Base-by-base conservation (phyloP, 2,888 invertebrate species). In the Allygus modestus region DNA sequence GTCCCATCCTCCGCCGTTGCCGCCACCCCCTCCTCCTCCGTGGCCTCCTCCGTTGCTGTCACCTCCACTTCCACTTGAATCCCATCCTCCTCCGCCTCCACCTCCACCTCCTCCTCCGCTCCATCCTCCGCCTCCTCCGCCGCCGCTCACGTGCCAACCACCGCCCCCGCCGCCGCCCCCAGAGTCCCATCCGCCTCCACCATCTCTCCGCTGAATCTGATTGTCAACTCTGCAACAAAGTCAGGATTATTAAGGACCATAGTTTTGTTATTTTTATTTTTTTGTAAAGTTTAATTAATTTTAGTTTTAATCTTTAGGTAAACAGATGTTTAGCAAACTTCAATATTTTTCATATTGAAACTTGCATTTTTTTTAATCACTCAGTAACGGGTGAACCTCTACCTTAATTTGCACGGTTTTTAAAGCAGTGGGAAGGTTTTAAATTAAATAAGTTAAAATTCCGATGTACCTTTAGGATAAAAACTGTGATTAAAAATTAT, bases 181-280 rank as follows among this genome's bases (percentile, higher is more conserved):
- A 31, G 43, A n/a, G 4, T 65, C 79, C 85, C 75, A 37, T 33
- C 54, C 20, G 1, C 79, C 85, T 41, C 84, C 81, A 26, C 41
- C 79, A 58, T 61, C 65, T 75, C 61, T 84, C 11, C 79, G 79
- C 58, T 79, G 79, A 33, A 84, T 61, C 20, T 84, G 58, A 15
- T 31, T 77, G 28, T 86, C 86, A 79, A 84, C 84, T 58, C 86
- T 85, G 86, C 54, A 86, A 86, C 79, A 85, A 23, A 84, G 43
- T 15, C 1, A 43, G 31, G 5, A 15, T 51, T 17, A 51, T 51
- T 51, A 51, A 12, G 12, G 1, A 51, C 37, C n/a, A n/a, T n/a
- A n/a, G n/a, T n/a, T n/a, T n/a, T n/a, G n/a, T n/a, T n/a, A n/a
- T n/a, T n/a, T n/a, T n/a, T n/a, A n/a, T n/a, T n/a, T n/a, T n/a